Base-by-base conservation (phyloP, 2,888 invertebrate species). In the Iselma pallidipennis region DNA sequence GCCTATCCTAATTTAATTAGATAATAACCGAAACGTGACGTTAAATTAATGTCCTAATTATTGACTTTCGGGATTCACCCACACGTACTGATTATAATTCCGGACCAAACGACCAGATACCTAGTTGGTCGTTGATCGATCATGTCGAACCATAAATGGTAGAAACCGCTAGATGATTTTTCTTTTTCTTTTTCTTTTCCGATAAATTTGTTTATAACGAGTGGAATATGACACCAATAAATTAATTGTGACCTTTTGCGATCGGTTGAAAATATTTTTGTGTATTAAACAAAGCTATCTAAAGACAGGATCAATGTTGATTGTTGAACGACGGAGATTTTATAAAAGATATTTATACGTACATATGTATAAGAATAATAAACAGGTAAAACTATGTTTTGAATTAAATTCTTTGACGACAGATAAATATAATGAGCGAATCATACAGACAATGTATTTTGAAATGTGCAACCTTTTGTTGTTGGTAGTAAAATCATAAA, bases 41-140 rank as follows among this genome's bases (percentile, higher is more conserved):
- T 51, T 31, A 54, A 63, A 59, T 55, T 55, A 63, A 63, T 63
- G 59, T 55, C 53, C 55, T 59, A 63, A 63, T 63, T 63, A 63
- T 63, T 42, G 42, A 59, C 53, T 52, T 45, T 57, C 33, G n/a
- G 31, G 42, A 16, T 51, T 42, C 29, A 51, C 63, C 59, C 49
- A 62, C 61, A 58, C 61, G 57, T 16, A 7, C 16, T 37, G 19
- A 37, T 37, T 37, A 37, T 37, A n/a, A 37, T 16, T 37, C 37
- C 6, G 6, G 6, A 37, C 5, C 4, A 3, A 33, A n/a, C n/a
- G n/a, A n/a, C n/a, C n/a, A n/a, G n/a, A n/a, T n/a, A n/a, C n/a
- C n/a, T n/a, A 37, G 16, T 4, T 16, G 16, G 19, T 37, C 3
- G 16, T 16, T 37, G 26, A 12, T 12, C 12, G 12, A 29, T 29